phyloP scores from a whole-genome alignment of 1,140 invertebrate species.

The Hyles vespertilio region DNA sequence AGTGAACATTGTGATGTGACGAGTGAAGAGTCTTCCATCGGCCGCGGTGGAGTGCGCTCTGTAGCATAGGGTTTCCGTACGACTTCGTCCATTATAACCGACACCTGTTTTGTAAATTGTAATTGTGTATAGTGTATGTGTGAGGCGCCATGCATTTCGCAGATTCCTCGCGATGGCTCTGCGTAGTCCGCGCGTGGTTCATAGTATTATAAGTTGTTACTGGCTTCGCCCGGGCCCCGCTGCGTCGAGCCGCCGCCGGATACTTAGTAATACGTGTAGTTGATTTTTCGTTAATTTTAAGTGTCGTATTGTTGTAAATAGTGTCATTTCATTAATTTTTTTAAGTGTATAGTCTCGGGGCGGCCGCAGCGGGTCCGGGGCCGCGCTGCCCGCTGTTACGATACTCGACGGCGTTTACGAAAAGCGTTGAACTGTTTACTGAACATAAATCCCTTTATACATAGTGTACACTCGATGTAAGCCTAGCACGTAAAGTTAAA shows the following conservation, averaged over 20 bases:
- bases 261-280: conserved; percentile 41
- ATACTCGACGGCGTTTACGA: conserved; percentile 14
- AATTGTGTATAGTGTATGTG: conserved; percentile 41
- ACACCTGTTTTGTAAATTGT: conserved; percentile 44
- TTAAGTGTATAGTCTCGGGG: conserved; percentile 23
- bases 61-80: conserved; percentile 33
- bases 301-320: conserved; percentile 18
- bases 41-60: background rate
- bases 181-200: background rate
- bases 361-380: conserved; percentile 23
- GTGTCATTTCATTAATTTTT: conserved; percentile 15
- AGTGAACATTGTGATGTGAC: conserved; percentile 2
- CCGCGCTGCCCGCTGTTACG: conserved; percentile 14
- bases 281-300: conserved; percentile 27
- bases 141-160: conserved; percentile 25
- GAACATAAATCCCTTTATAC: conserved; percentile 18
- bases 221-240: conserved; percentile 39
- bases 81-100: conserved; percentile 57
- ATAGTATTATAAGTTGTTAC: conserved; percentile 5
- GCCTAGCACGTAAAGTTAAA: conserved; percentile 19
- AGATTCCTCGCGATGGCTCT: conserved; percentile 23
- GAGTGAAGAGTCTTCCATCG: conserved; percentile 54
- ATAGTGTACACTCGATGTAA: conserved; percentile 33
- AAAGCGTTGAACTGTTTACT: conserved; percentile 18
- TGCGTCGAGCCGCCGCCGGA: conserved; percentile 17